These are phyloP conservation scores for Hetaerina americana DNA, from an alignment of 1,140 invertebrate genomes.

Conservation along the genomic window DNA sequence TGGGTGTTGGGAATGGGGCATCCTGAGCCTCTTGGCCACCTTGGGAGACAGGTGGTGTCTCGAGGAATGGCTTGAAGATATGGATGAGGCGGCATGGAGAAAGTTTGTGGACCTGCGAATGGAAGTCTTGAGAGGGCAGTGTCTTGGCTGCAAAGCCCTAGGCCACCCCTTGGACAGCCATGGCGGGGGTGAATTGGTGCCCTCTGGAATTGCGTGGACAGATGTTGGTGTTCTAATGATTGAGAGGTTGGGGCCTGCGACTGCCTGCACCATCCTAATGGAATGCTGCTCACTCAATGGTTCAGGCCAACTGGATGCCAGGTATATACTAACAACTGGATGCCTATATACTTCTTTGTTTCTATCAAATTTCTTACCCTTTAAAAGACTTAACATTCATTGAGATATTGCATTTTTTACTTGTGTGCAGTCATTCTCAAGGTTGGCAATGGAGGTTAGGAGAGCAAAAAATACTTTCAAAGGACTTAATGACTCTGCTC, in stretches of 20 bases:
- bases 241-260: neutral
- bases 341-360: neutral
- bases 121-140: neutral
- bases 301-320: neutral
- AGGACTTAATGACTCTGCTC: neutral
- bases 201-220: neutral
- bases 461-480: neutral
- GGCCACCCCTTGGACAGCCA: neutral
- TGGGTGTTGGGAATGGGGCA: neutral
- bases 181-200: neutral
- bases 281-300: neutral
- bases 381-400: neutral
- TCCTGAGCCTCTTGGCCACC: neutral
- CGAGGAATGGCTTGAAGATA: neutral
- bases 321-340: no score
- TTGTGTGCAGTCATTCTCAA: neutral
- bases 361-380: neutral
- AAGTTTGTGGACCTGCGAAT: neutral
- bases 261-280: neutral
- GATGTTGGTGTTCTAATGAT: neutral
- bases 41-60: neutral
- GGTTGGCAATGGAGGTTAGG: neutral
- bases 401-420: neutral
- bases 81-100: neutral
- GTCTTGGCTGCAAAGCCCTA: neutral